These are phyloP conservation scores for Polypedilum vanderplanki DNA, from an alignment of 1,140 invertebrate species.

Conservation along the genomic window DNA sequence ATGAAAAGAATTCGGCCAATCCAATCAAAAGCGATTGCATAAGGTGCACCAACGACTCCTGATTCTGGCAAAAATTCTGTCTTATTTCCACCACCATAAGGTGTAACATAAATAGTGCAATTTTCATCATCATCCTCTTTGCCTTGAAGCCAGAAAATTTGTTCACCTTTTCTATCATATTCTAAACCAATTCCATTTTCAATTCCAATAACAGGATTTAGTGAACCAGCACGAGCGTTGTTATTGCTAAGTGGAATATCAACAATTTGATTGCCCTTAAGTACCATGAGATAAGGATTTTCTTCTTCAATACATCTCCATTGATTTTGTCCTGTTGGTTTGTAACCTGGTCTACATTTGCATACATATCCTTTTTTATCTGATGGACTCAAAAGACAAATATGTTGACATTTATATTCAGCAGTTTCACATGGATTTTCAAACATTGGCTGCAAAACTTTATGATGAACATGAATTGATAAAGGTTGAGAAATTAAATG, in stretches of 20 bases:
- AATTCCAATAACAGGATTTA: conserved; percentile 85
- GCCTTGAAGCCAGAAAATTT: conserved; percentile 78
- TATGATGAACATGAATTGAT: conserved; percentile 90
- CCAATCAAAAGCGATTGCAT: conserved; percentile 92
- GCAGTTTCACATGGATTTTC: conserved; percentile 74
- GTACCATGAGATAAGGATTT: conserved; percentile 80
- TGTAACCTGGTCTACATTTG: conserved; percentile 85
- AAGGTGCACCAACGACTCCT: conserved; percentile 84
- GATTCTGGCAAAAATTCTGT: conserved; percentile 72
- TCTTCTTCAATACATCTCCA: conserved; percentile 80
- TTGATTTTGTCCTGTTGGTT: conserved; percentile 48
- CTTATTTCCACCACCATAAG: conserved; percentile 79
- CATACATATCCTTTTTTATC: conserved; percentile 68
- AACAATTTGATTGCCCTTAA: conserved; percentile 82
- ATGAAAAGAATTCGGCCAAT: conserved; percentile 90
- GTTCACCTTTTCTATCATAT: conserved; percentile 77
- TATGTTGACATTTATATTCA: conserved; percentile 65
- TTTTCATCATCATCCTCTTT: conserved; percentile 66
- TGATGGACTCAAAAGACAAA: conserved; percentile 81
- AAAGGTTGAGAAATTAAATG: conserved; percentile 91
- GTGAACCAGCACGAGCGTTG: conserved; percentile 64
- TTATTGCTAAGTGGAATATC: conserved; percentile 70
- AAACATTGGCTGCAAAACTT: conserved; percentile 80
- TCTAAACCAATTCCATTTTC: conserved; percentile 84
- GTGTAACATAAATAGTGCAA: conserved; percentile 78